phyloP scores from a whole-genome alignment of 2,113 vertebrate species.

The Platichthys flesus region DNA sequence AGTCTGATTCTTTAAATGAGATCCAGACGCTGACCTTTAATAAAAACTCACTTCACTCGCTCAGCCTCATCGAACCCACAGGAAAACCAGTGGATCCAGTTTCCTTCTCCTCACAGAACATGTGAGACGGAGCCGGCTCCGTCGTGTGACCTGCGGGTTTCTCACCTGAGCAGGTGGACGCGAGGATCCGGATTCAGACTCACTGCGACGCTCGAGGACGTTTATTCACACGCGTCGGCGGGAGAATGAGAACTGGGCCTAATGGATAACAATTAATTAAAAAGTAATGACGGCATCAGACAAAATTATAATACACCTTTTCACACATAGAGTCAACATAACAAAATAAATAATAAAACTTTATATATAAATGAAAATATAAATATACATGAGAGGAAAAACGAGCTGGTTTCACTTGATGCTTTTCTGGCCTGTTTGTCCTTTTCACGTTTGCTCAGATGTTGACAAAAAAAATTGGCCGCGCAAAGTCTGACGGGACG shows the following conservation, averaged over 20 bases:
- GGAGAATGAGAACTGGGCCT: background rate
- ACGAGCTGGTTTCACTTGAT: slow-evolving; percentile 56
- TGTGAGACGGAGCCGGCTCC: background rate
- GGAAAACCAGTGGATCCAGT: too few species aligned
- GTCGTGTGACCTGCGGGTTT: background rate
- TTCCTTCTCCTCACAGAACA: background rate
- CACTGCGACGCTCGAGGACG: background rate
- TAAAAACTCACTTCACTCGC: too few species aligned
- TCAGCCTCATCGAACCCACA: too few species aligned
- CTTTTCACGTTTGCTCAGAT: slow-evolving; percentile 31
- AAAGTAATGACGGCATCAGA: too few species aligned
- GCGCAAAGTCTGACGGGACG: slow-evolving; percentile 21
- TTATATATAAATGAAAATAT: background rate
- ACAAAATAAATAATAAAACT: background rate
- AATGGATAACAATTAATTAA: too few species aligned
- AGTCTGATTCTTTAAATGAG: too few species aligned
- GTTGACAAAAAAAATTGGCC: slow-evolving; percentile 23
- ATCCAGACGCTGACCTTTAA: too few species aligned
- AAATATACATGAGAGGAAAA: slow-evolving; percentile 26
- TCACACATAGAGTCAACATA: background rate
- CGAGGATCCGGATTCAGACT: background rate
- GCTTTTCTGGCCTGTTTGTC: slow-evolving; percentile 13
- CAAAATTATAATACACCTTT: background rate
- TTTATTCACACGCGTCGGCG: background rate
- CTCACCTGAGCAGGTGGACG: slow-evolving; percentile 15